Base-by-base conservation (phyloP, 2,888 invertebrate genomes). In the Caprella mutica region DNA sequence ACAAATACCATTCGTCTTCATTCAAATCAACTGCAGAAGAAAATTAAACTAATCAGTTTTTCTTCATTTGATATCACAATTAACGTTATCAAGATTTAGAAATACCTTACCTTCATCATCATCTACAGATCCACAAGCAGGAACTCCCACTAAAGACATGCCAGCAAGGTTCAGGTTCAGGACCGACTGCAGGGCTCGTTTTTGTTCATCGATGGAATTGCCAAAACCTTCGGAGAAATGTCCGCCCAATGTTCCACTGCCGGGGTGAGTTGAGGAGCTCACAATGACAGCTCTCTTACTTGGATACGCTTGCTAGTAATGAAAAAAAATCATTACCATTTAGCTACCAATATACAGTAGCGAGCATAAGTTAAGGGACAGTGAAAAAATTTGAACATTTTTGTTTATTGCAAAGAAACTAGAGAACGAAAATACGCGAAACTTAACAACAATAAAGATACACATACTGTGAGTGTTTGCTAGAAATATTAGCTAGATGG, bases 121-220 rank as follows among this genome's bases (percentile, higher is more conserved):
- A 29, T 59, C 44, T n/a, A 33, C 46, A 43, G 40, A 52, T 48
- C 61, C 61, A 39, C 61, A 61, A 9, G 57, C 21, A n/a, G 61
- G 61, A 5, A 43, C 29, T 2, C 61, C 61, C 6, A 39, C 38
- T 19, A 58, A 26, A 1, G 61, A 53, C 19, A 61, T 39, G 5
- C 61, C 61, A 23, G 57, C 57, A n/a, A 61, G 56, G 6, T 58
- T 58, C 48, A 58, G 35, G 43, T 61, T 55, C 27, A 61, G 44
- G 21, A 56, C 33, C 48, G 29, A 52, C 12, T 52, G 39, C 30
- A 61, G 53, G 12, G 44, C 55, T 29, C 26, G 46, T 33, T 53
- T 19, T 39, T 58, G 58, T 17, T 52, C 44, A 9, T 53, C 33
- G 29, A 56, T 51, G 40, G 51, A 38, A 12, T 53, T 43, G 2